These are phyloP conservation scores for Dyspetes luteomarginatus DNA, from an alignment of 2,888 invertebrate genomes.

Conservation along the genomic window DNA sequence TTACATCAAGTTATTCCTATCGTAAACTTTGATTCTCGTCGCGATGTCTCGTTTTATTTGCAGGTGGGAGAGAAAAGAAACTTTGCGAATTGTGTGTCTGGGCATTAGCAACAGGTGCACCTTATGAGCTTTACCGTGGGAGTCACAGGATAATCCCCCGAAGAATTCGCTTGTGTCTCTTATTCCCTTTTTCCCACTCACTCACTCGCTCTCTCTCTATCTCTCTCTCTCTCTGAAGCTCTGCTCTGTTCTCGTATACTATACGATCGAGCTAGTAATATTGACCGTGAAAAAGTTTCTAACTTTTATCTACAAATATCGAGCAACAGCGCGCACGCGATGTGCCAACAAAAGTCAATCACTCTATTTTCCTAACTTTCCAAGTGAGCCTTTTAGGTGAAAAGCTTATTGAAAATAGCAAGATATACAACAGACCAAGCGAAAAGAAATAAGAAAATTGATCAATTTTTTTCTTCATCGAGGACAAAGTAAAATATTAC, in stretches of 20 bases:
- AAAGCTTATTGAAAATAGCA: no score
- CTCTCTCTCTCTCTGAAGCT: not conserved
- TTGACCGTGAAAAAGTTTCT: constrained; percentile 37
- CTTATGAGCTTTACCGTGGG: constrained; percentile 12
- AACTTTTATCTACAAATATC: constrained; percentile 22
- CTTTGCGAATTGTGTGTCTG: constrained; percentile 1
- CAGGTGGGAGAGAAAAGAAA: not conserved
- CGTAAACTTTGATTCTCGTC: no score
- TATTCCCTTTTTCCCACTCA: not conserved
- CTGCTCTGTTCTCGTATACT: not conserved
- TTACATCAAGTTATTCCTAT: constrained; percentile 18
- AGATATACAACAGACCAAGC: no score
- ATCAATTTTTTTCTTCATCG: no score
- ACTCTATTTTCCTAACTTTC: no score
- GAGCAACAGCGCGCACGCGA: not conserved
- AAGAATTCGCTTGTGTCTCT: constrained; percentile 39
- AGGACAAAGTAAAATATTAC: no score
- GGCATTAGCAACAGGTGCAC: constrained; percentile 54
- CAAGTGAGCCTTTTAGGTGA: no score
- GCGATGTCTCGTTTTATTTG: not conserved
- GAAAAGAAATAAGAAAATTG: no score
- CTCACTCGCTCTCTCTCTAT: not conserved
- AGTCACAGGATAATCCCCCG: constrained; percentile 28
- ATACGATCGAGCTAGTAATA: not conserved
- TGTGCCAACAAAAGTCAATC: not conserved